Percentiles rank a stretch among this genome's conserved stretches.
phyloP scores from a whole-genome alignment of 2,113 vertebrate species.

The Plotosus lineatus region DNA sequence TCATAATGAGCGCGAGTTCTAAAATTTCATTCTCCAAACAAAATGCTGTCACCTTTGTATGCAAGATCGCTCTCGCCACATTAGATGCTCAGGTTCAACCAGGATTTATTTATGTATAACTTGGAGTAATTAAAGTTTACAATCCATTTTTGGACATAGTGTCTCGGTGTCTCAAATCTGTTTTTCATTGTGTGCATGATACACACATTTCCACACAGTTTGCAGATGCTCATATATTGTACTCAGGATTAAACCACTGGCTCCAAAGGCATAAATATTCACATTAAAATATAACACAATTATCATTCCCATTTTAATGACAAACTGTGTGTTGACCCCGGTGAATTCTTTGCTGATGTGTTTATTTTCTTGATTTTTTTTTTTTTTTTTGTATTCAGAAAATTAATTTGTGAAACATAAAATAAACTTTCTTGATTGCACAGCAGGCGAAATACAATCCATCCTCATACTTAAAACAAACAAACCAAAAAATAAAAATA shows the following conservation, averaged over 20 bases:
- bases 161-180: neutral
- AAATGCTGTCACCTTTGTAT: constrained; percentile 24
- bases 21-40: constrained; percentile 18
- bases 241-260: neutral
- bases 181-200: neutral
- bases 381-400: neutral
- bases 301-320: neutral
- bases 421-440: neutral
- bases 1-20: constrained; percentile 19
- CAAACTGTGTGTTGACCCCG: neutral
- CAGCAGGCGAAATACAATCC: neutral
- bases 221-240: neutral
- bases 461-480: neutral
- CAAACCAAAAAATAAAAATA: too few species aligned
- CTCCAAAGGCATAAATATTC: neutral
- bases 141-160: neutral
- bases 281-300: neutral
- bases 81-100: neutral
- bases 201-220: neutral
- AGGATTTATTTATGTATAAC: neutral
- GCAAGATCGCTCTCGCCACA: neutral
- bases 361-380: neutral
- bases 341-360: neutral
- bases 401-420: neutral
- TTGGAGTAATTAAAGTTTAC: constrained; percentile 8